Conservation (phyloP, 2,888 invertebrate genomes). For the Gisinianus flammeolus region DNA sequence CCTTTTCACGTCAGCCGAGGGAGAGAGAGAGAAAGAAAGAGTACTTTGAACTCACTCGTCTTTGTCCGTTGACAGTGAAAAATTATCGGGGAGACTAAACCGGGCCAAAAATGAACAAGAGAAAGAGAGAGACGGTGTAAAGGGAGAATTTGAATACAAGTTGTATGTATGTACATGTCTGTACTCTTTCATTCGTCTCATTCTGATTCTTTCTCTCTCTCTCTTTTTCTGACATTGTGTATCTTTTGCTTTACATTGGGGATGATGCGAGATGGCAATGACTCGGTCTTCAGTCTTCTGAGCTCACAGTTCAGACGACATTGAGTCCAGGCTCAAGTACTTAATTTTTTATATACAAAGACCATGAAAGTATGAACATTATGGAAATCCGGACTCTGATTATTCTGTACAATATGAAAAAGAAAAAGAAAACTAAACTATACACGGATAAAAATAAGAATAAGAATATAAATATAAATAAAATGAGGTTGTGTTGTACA, state of each 20-base stretch:
- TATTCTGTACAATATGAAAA: no score
- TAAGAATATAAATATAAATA: no score
- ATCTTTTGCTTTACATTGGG: not conserved
- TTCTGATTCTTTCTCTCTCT: not conserved
- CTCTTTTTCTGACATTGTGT: not conserved
- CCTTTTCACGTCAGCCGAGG: slow-evolving; percentile 19
- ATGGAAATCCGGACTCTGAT: no score
- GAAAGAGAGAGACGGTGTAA: not conserved
- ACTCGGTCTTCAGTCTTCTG: not conserved
- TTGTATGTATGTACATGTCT: not conserved
- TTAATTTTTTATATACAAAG: slow-evolving; percentile 4
- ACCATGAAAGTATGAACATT: no score
- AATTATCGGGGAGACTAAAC: slow-evolving; percentile 24
- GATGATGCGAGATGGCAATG: not conserved
- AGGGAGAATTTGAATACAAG: not conserved
- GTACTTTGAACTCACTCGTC: slow-evolving; percentile 27
- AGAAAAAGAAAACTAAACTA: no score
- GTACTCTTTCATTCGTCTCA: no score
- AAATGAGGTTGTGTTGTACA: no score
- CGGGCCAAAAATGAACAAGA: slow-evolving; percentile 30
- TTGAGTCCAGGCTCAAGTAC: slow-evolving; percentile 16
- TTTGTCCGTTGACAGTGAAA: slow-evolving; percentile 38
- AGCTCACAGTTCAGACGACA: not conserved
- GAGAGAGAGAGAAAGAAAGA: slow-evolving; percentile 8
- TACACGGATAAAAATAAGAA: no score